Percentiles rank a stretch among this genome's conserved stretches.
Conservation (phyloP, 2,113 vertebrate genomes). For the Pedionomus torquatus region DNA sequence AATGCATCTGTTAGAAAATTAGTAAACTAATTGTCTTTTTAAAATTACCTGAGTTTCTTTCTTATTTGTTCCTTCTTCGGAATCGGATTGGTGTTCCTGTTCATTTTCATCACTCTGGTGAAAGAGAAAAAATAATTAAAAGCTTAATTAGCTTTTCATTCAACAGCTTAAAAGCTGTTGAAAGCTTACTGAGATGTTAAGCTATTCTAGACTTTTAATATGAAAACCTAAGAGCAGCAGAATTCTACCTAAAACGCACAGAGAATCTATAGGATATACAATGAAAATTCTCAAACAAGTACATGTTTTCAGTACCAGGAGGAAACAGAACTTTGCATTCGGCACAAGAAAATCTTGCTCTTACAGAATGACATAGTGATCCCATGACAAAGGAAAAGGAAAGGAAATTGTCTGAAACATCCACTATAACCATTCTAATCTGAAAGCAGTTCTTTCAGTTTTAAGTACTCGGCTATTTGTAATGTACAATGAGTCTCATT, state of each 20-base stretch:
- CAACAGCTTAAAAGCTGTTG: not conserved
- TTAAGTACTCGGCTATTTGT: not conserved
- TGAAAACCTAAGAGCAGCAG: not conserved
- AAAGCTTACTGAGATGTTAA: not conserved
- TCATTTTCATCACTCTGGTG: conserved; percentile 95
- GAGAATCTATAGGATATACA: not conserved
- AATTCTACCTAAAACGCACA: not conserved
- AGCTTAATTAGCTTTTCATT: no score
- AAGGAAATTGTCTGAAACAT: not conserved
- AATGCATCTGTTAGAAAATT: not conserved
- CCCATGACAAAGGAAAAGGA: not conserved
- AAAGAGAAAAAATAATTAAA: not conserved
- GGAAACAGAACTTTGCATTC: not conserved
- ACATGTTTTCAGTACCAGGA: not conserved
- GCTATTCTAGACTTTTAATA: not conserved
- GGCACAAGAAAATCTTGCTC: not conserved
- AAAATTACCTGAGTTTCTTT: conserved; percentile 87
- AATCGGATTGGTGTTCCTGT: conserved; percentile 90
- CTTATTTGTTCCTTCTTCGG: conserved; percentile 91
- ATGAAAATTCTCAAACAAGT: not conserved
- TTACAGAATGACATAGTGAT: not conserved
- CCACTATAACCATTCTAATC: not conserved
- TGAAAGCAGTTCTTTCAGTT: not conserved
- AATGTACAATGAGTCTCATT: not conserved
- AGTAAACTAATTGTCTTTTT: not conserved